Evolutionary conservation across 2,113 vertebrate genomes (phyloP).

Genomic region (Climacteris rufus): DNA sequence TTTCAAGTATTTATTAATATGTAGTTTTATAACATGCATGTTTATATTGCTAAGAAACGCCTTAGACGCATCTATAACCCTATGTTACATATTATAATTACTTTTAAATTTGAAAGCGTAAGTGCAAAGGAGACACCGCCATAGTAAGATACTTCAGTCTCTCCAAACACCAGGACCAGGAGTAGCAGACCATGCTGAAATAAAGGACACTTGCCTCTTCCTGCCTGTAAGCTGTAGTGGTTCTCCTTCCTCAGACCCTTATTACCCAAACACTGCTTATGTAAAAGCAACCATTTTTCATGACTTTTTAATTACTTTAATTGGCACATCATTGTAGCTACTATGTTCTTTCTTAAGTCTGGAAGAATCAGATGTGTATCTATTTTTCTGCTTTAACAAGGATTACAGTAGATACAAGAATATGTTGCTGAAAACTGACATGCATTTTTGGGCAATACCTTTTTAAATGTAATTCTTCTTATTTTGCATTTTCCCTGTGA

Average conservation of each 20-base stretch:
- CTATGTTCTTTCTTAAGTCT: neutral
- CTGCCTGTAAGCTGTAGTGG: neutral
- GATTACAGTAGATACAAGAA: neutral
- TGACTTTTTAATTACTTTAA: neutral
- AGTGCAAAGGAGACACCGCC: neutral
- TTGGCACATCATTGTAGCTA: neutral
- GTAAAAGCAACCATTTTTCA: neutral
- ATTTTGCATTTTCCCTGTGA: neutral
- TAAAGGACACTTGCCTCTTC: neutral
- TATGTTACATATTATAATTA: neutral
- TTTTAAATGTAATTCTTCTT: neutral
- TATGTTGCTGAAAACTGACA: fast-evolving
- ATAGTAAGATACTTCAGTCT: neutral
- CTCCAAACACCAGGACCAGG: fast-evolving
- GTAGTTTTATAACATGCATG: neutral
- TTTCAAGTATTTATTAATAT: neutral
- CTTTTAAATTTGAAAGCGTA: neutral
- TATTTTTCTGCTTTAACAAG: neutral
- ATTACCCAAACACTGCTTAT: neutral
- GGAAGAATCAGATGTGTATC: neutral
- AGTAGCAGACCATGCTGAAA: neutral
- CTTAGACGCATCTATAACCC: neutral
- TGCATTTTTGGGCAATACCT: neutral
- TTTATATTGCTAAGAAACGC: neutral
- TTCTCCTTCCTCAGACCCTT: neutral